A percentile compares a stretch with the other conserved stretches of the same genome.
Conservation (phyloP, 64 coral and sea anemone species). For the Actinia equina region DNA sequence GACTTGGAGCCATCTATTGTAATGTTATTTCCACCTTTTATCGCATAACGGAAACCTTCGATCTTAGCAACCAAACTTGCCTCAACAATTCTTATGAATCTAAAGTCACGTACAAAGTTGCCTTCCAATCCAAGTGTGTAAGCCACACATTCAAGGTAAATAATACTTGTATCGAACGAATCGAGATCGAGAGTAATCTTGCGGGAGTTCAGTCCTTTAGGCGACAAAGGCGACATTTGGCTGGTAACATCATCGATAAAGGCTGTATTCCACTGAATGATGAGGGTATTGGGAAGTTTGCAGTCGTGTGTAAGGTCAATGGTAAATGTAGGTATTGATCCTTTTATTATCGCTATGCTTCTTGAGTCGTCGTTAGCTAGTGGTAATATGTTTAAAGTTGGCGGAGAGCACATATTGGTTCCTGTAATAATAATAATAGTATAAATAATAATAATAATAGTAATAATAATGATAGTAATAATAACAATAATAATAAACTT, state of each 20-base stretch:
- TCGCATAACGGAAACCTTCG: background rate
- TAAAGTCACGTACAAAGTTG: conserved; percentile 4
- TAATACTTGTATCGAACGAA: background rate
- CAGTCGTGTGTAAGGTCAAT: conserved; percentile 17
- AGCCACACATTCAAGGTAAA: background rate
- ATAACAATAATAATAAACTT: too few relatives aligned
- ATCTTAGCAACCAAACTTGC: background rate
- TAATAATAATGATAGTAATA: too few relatives aligned
- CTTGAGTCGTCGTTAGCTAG: background rate
- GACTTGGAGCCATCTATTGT: conserved; percentile 9
- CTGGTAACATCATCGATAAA: background rate
- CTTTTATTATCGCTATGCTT: background rate
- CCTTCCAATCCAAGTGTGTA: background rate
- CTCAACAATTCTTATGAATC: conserved; percentile 22
- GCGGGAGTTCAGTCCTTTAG: background rate
- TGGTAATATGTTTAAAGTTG: background rate
- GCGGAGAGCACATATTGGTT: background rate
- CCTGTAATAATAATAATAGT: background rate
- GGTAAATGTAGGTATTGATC: background rate
- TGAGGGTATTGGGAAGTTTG: background rate
- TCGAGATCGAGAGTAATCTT: background rate
- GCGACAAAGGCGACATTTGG: background rate
- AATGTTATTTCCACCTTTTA: conserved; percentile 1
- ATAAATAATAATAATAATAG: too few relatives aligned
- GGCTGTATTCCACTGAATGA: conserved; percentile 8